Evolutionary conservation across 2,113 vertebrate genomes (phyloP), one percentile per base, ranked within the genome.

Genomic region (Oceanites oceanicus): DNA sequence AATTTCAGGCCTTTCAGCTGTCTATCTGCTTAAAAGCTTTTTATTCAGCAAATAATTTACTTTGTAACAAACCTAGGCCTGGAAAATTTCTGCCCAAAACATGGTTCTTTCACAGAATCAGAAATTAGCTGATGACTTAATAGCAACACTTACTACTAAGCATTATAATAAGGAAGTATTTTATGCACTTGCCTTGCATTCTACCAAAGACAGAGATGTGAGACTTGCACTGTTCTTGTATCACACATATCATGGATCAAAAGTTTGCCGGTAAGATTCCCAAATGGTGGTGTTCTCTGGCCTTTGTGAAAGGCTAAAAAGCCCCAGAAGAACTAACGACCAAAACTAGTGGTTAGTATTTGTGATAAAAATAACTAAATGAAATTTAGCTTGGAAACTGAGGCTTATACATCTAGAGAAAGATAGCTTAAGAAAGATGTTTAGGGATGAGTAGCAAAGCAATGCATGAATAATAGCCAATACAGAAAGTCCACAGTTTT

Each of bases 1-100:
- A 96, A 85, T 97, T 95, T 94, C 92, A 56, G 52, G 84, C 88
- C 53, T 96, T 97, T 96, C 94, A 96, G 97, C 97, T 97, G 92
- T 86, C 96, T 93, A 20, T 90, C 92, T 71, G 55, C 73, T 87
- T 96, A 87, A 94, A 97, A 87, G 88, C 91, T 94, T 96, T 97
- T 95, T 91, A 95, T 95, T 94, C 95, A 72, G 56, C 74, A 91
- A 86, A 94, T 92, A 89, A 96, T 96, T 91, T 96, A 97, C 92
- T 94, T 96, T 94, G 88, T 91, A 89, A 84, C 92, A 95, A 95
- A 96, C 58, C n/a, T 87, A 90, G 75, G 87, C n/a, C 87, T 83
- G 67, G 95, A 95, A 95, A 90, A 86, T 73, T 96, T 97, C 96
- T 91, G 62, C 70, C 81, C 89, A 47, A 97, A 97, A 95, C 94